A percentile compares a stretch with the other conserved stretches of the same genome.
Conservation (phyloP, 2,113 vertebrate species). For the Sander vitreus region DNA sequence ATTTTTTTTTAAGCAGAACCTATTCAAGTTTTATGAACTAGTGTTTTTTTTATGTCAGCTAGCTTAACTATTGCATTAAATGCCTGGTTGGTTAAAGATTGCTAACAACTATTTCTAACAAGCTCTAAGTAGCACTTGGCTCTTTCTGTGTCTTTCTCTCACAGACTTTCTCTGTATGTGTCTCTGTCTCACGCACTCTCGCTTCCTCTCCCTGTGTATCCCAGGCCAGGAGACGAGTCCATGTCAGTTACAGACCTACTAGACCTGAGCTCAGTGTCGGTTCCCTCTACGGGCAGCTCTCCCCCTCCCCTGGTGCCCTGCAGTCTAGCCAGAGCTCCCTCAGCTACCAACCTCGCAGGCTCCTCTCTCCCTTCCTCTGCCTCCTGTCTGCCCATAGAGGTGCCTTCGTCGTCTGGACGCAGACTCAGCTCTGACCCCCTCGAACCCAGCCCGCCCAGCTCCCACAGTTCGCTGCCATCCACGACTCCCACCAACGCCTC, state of each 20-base stretch:
- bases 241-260: slow-evolving; percentile 87
- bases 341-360: slow-evolving; percentile 64
- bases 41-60: background rate
- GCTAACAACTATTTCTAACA: too few relatives aligned
- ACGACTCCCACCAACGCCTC: slow-evolving; percentile 54
- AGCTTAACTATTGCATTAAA: background rate
- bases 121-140: too few relatives aligned
- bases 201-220: background rate
- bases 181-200: slow-evolving; percentile 13
- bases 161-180: background rate
- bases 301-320: slow-evolving; percentile 75
- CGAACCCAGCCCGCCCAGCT: slow-evolving; percentile 74
- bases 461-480: slow-evolving; percentile 64
- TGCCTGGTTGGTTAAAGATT: background rate
- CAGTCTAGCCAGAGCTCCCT: slow-evolving; percentile 69
- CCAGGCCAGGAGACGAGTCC: slow-evolving; percentile 87
- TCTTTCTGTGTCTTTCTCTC: background rate
- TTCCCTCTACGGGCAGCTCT: slow-evolving; percentile 68
- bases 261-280: slow-evolving; percentile 84
- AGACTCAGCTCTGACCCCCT: slow-evolving; percentile 62
- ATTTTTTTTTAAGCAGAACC: background rate
- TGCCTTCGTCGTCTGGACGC: slow-evolving; percentile 61
- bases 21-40: background rate
- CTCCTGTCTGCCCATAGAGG: slow-evolving; percentile 78
- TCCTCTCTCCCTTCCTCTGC: slow-evolving; percentile 70